Conservation (phyloP, 2,113 vertebrate genomes). For the Manacus vitellinus region DNA sequence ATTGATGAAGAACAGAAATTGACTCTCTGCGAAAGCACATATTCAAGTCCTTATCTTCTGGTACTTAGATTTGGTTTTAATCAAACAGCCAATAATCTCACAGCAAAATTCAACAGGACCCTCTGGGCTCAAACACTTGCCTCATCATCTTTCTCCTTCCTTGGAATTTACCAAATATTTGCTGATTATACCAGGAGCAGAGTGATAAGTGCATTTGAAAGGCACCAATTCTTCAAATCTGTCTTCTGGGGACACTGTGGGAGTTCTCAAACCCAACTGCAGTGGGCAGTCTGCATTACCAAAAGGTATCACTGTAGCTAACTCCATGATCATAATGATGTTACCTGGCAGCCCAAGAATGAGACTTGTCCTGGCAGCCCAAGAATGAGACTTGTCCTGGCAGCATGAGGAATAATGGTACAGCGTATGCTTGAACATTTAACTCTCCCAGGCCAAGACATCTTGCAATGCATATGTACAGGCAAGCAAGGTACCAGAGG, state of each 20-base stretch:
- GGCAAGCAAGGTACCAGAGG: background rate
- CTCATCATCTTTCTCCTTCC: background rate
- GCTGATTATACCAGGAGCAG: background rate
- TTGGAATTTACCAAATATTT: background rate
- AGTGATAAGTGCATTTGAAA: background rate
- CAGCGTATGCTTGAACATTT: background rate
- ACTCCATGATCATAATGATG: background rate
- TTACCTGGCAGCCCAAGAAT: background rate
- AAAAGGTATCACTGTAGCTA: background rate
- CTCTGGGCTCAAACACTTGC: background rate
- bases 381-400: background rate
- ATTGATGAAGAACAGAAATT: background rate
- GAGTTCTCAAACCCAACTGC: background rate
- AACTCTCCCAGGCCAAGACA: background rate
- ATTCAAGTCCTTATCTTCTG: background rate
- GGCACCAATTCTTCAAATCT: background rate
- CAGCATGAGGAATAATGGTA: background rate
- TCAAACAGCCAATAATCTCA: background rate
- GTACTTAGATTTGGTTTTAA: background rate
- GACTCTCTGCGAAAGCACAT: background rate
- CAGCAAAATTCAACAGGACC: background rate
- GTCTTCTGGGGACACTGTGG: background rate
- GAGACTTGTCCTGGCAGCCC: background rate
- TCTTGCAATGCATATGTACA: fast-evolving
- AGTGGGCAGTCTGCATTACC: background rate